phyloP scores from a whole-genome alignment of 2,113 vertebrate genomes.

The Anser brachyrhynchus region DNA sequence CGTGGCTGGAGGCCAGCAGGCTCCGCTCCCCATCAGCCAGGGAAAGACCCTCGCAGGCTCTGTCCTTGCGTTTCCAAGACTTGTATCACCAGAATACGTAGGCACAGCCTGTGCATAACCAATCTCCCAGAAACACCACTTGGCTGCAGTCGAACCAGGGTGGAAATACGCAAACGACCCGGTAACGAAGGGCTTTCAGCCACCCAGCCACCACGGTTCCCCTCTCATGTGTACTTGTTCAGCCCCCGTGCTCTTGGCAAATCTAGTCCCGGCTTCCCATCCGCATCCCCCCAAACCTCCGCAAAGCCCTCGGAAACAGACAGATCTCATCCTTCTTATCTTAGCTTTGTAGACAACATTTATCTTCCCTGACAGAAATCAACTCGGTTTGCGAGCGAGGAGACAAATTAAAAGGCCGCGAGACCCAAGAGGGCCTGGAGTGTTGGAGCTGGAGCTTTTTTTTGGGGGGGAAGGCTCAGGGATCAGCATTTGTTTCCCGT shows the following conservation, averaged over 20 bases:
- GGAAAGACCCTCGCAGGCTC: background rate
- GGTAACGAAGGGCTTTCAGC: background rate
- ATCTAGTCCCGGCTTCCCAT: background rate
- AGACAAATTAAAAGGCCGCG: background rate
- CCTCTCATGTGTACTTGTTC: background rate
- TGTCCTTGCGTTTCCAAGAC: background rate
- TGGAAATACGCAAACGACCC: background rate
- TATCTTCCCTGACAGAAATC: slow-evolving; percentile 33
- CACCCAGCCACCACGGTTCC: background rate
- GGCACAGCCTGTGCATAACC: background rate
- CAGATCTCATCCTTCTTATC: slow-evolving; percentile 25
- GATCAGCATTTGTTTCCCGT: background rate
- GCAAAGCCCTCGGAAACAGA: background rate
- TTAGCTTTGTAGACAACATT: background rate
- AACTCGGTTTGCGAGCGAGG: background rate
- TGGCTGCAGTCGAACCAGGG: fast-evolving
- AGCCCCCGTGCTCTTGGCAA: background rate
- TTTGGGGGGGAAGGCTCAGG: background rate
- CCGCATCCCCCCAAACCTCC: background rate
- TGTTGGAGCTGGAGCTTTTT: background rate
- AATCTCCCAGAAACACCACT: background rate
- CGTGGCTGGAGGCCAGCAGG: background rate
- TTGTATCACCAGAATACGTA: fast-evolving
- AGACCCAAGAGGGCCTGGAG: background rate
- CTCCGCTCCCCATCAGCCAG: background rate